These are phyloP conservation scores for Sinella curviseta DNA, from an alignment of 1,140 invertebrate species.

Conservation along the genomic window DNA sequence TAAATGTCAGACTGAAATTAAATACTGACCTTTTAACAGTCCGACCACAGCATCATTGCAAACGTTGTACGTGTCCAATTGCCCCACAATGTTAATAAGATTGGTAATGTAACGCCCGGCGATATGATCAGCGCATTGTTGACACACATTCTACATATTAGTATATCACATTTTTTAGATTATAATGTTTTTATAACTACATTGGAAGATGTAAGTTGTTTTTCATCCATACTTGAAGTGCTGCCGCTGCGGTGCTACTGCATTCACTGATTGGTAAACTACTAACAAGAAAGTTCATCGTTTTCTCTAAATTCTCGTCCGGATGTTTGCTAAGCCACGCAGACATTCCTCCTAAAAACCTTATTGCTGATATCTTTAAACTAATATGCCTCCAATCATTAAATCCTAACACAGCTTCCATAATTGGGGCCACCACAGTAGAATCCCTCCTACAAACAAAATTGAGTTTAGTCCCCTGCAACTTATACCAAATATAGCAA, in stretches of 20 bases:
- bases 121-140: slow-evolving; percentile 77
- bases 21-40: slow-evolving; percentile 71
- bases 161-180: background rate
- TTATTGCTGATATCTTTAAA: slow-evolving; percentile 82
- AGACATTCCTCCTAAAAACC: slow-evolving; percentile 86
- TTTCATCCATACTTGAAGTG: slow-evolving; percentile 43
- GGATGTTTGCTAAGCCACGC: slow-evolving; percentile 93
- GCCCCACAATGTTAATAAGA: slow-evolving; percentile 76
- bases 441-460: slow-evolving; percentile 75
- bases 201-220: too few relatives aligned
- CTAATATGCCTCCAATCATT: slow-evolving; percentile 82
- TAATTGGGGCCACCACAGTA: slow-evolving; percentile 86
- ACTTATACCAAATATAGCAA: background rate
- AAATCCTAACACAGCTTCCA: slow-evolving; percentile 84
- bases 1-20: background rate
- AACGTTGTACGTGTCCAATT: slow-evolving; percentile 76
- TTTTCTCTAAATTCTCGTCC: slow-evolving; percentile 64
- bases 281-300: slow-evolving; percentile 51
- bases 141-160: slow-evolving; percentile 64
- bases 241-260: slow-evolving; percentile 38
- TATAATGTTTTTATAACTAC: too few relatives aligned
- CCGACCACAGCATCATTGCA: slow-evolving; percentile 78
- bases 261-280: slow-evolving; percentile 32
- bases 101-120: slow-evolving; percentile 71
- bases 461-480: slow-evolving; percentile 9